These are phyloP conservation scores for Callaeas wilsoni DNA, from an alignment of 2,113 vertebrate genomes.

Conservation along the genomic window DNA sequence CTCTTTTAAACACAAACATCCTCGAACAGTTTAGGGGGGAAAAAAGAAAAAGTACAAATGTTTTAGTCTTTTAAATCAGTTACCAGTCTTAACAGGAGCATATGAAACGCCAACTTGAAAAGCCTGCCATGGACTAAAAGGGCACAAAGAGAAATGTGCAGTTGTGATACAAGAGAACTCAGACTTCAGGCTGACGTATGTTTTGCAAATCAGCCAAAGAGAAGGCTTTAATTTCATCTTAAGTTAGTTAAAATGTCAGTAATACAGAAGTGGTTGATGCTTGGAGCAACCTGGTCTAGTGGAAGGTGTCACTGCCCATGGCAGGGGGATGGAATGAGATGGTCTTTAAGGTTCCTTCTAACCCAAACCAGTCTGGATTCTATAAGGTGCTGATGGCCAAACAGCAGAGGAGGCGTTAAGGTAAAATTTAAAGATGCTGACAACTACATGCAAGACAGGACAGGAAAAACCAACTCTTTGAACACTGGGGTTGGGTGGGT, in stretches of 20 bases:
- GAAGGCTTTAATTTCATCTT: background rate
- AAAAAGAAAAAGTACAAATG: background rate
- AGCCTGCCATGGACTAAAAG: background rate
- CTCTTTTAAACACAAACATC: background rate
- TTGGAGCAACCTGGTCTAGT: background rate
- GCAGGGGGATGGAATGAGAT: background rate
- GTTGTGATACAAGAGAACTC: background rate
- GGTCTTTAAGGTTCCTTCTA: background rate
- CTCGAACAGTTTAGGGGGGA: rapidly evolving
- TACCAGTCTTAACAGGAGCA: background rate
- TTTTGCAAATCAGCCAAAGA: background rate
- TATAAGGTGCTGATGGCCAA: background rate
- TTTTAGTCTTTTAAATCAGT: background rate
- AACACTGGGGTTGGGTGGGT: background rate
- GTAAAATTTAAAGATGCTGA: background rate
- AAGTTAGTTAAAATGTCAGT: background rate
- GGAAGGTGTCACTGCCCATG: background rate
- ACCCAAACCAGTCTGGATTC: background rate
- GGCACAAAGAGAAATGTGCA: background rate
- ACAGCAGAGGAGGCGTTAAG: background rate
- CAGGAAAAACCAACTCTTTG: no score
- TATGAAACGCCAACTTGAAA: slow-evolving; percentile 5
- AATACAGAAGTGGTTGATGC: background rate
- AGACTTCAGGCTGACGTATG: background rate
- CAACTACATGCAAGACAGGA: background rate